These are phyloP conservation scores for Spilarctia lutea DNA, from an alignment of 2,888 invertebrate species.

Conservation along the genomic window DNA sequence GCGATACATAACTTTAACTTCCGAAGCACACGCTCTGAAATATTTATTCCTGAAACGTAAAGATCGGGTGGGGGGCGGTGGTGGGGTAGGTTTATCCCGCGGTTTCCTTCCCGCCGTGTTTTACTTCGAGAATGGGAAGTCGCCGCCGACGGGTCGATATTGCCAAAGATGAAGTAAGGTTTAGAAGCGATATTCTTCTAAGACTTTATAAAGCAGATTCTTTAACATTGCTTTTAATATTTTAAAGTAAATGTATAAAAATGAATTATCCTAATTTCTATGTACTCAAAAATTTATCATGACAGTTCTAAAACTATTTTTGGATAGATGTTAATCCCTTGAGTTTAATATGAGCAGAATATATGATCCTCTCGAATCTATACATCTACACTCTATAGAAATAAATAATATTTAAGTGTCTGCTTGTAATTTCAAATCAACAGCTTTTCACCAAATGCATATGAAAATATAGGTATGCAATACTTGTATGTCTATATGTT, in stretches of 20 bases:
- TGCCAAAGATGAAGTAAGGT: constrained; percentile 76
- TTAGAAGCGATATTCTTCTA: constrained; percentile 52
- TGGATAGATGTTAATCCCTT: neutral
- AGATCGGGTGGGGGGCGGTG: constrained; percentile 77
- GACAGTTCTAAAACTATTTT: neutral
- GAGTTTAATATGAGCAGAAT: neutral
- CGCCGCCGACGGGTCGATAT: constrained; percentile 86
- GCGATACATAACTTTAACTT: constrained; percentile 86
- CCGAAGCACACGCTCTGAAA: constrained; percentile 87
- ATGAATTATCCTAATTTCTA: neutral
- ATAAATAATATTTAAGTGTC: no score
- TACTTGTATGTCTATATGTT: no score
- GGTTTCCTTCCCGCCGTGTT: constrained; percentile 87
- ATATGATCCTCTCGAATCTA: neutral
- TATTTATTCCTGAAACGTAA: constrained; percentile 87
- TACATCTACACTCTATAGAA: no score
- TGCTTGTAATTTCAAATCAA: no score
- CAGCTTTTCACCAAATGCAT: no score
- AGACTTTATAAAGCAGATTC: neutral
- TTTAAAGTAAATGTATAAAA: neutral
- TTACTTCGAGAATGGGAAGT: constrained; percentile 87
- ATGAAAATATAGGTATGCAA: no score
- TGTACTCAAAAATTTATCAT: neutral
- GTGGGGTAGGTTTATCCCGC: constrained; percentile 82
- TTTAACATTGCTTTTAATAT: neutral